phyloP scores from a whole-genome alignment of 2,888 invertebrate species.

The Acanthococcus lagerstroemiae region DNA sequence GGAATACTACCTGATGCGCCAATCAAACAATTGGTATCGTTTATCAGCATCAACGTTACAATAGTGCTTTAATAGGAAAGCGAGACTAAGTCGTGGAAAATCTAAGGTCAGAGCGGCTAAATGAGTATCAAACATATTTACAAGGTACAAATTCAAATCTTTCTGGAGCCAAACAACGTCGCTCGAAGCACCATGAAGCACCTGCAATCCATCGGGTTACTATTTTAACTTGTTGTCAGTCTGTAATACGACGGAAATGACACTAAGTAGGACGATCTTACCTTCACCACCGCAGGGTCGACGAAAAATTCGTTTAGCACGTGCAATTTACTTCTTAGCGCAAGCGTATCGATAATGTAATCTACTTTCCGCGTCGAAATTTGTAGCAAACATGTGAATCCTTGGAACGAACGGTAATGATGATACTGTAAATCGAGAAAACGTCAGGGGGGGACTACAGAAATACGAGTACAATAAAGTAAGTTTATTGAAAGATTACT shows the following conservation, averaged over 20 bases:
- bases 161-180: conserved; percentile 92
- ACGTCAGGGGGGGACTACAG: background rate
- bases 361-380: conserved; percentile 73
- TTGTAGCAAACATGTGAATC: conserved; percentile 91
- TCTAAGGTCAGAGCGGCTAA: conserved; percentile 69
- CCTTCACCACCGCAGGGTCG: conserved; percentile 79
- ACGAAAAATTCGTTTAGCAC: conserved; percentile 81
- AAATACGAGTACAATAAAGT: background rate
- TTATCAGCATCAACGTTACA: conserved; percentile 75
- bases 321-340: conserved; percentile 69
- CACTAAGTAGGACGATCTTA: conserved; percentile 41
- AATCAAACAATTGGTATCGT: conserved; percentile 86
- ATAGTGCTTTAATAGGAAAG: conserved; percentile 65
- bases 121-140: conserved; percentile 94
- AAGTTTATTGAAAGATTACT: conserved; percentile 33
- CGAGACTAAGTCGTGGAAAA: conserved; percentile 60
- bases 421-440: conserved; percentile 59
- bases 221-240: too few relatives aligned
- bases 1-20: conserved; percentile 64
- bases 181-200: conserved; percentile 81
- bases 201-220: conserved; percentile 44
- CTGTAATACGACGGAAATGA: background rate
- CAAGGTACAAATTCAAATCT: conserved; percentile 87
- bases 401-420: conserved; percentile 81
- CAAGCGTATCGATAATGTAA: conserved; percentile 80